Evolutionary conservation across 2,797 vertebrate genomes (phyloP).

Genomic region (Enteromius paludinosus): DNA sequence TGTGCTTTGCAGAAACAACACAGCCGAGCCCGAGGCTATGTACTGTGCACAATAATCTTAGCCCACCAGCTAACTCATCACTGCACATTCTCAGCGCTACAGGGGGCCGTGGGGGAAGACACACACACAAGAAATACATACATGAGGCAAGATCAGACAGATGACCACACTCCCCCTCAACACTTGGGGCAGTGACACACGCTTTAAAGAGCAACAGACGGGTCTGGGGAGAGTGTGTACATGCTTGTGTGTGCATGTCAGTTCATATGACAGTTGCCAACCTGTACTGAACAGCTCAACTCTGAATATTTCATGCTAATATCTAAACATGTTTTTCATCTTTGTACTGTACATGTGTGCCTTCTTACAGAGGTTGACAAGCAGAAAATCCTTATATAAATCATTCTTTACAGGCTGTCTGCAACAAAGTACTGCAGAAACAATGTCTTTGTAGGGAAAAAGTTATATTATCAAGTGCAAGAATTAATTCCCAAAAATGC

Average conservation of each 20-base stretch:
- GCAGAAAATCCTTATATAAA: background rate
- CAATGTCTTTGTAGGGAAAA: background rate
- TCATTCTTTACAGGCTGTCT: background rate
- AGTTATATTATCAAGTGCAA: background rate
- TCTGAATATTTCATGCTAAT: background rate
- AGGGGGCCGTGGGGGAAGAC: constrained; percentile 40
- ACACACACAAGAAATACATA: constrained; percentile 46
- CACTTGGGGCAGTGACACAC: constrained; percentile 64
- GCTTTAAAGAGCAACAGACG: constrained; percentile 61
- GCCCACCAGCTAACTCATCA: constrained; percentile 53
- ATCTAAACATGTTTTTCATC: constrained; percentile 28
- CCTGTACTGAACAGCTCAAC: constrained; percentile 33
- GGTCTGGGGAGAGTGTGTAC: constrained; percentile 48
- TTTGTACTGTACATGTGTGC: constrained; percentile 16
- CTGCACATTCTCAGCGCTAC: constrained; percentile 47
- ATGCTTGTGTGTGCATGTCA: constrained; percentile 43
- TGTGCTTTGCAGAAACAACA: background rate
- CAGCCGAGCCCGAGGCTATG: constrained; percentile 14
- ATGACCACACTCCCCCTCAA: constrained; percentile 64
- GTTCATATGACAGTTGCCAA: constrained; percentile 48
- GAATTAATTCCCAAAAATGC: background rate
- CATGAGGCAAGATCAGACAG: constrained; percentile 60
- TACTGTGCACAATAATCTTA: constrained; percentile 39
- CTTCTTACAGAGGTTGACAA: background rate
- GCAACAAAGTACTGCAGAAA: background rate